A percentile compares a stretch with the other conserved stretches of the same genome.
Conservation (phyloP, 2,113 vertebrate genomes). For the Pteruthius melanotis region DNA sequence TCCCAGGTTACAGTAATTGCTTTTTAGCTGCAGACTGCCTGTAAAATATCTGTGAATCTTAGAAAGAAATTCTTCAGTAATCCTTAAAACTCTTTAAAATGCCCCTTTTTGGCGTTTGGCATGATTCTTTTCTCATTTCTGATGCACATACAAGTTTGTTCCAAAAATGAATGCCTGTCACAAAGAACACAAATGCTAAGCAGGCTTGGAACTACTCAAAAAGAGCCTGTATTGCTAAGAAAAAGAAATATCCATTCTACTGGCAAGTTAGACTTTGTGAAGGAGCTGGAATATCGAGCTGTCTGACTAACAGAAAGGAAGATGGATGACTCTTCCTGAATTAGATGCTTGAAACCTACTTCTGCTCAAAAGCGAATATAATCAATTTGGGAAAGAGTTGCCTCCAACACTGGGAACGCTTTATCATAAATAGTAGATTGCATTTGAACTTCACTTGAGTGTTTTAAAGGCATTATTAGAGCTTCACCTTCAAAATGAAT, state of each 20-base stretch:
- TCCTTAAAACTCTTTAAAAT: neutral
- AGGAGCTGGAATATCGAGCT: conserved; percentile 15
- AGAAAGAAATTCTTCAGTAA: neutral
- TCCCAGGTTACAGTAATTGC: neutral
- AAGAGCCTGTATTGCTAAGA: neutral
- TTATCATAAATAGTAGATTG: conserved; percentile 15
- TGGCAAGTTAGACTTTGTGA: conserved; percentile 1
- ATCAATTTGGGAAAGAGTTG: conserved; percentile 29
- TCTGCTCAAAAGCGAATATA: conserved; percentile 14
- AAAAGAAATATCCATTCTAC: neutral
- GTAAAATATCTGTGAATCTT: neutral
- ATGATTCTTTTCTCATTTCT: neutral
- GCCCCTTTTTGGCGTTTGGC: neutral
- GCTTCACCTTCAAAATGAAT: conserved; percentile 18
- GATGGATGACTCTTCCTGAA: conserved; percentile 22
- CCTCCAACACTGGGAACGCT: neutral
- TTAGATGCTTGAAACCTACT: neutral
- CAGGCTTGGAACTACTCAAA: neutral
- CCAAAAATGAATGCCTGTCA: neutral
- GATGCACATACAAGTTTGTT: neutral
- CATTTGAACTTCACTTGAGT: neutral
- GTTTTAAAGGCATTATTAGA: conserved; percentile 25
- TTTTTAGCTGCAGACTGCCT: neutral
- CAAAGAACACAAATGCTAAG: neutral
- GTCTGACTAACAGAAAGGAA: conserved; percentile 34